These are phyloP conservation scores for Muscicapa striata DNA, from an alignment of 2,797 vertebrate species.

Conservation along the genomic window DNA sequence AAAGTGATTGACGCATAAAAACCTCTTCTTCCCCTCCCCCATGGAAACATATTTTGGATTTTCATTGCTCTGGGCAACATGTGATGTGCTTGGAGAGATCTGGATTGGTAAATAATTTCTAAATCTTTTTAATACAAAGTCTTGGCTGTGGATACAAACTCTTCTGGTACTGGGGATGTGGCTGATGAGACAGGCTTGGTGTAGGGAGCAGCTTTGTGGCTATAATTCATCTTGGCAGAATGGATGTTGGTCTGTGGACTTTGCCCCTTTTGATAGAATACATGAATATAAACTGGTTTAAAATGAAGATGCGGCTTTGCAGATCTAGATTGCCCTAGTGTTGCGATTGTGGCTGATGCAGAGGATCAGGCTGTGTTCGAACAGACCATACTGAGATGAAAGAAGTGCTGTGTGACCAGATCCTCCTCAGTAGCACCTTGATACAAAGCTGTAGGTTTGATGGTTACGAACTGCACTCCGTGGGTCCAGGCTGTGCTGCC, in stretches of 20 bases:
- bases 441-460: neutral
- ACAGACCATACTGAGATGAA: neutral
- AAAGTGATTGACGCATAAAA: neutral
- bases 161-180: constrained; percentile 7
- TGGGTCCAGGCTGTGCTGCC: neutral
- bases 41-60: constrained; percentile 15
- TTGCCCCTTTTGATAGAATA: neutral
- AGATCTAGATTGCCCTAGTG: neutral
- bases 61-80: constrained; percentile 51
- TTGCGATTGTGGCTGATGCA: neutral
- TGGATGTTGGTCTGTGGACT: neutral
- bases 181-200: neutral
- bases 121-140: constrained; percentile 45
- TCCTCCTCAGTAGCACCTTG: constrained; percentile 19
- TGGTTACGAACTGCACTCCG: neutral
- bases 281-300: neutral
- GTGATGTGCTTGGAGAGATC: constrained; percentile 62
- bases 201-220: neutral
- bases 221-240: constrained; percentile 1
- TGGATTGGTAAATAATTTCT: constrained; percentile 56
- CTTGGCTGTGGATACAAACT: constrained; percentile 43
- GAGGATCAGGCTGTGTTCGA: neutral
- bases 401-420: neutral
- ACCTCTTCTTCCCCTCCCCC: neutral
- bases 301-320: constrained; percentile 28